phyloP scores from a whole-genome alignment of 2,113 vertebrate species.

The Caracal caracal region DNA sequence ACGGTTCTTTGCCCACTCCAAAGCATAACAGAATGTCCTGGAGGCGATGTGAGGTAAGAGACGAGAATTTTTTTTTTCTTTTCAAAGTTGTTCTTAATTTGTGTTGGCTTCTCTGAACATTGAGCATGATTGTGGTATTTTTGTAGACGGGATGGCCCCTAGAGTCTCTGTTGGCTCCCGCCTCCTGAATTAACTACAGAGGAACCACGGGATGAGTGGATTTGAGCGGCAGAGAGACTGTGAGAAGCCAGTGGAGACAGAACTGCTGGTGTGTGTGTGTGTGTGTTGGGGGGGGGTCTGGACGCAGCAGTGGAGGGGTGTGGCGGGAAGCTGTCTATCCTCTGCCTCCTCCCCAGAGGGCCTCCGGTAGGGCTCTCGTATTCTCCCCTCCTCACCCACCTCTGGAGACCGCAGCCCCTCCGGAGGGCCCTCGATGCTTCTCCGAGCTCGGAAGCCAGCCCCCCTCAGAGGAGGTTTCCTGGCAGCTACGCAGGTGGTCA shows the following conservation, averaged over 20 bases:
- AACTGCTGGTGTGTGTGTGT: too few relatives aligned
- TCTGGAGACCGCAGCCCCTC: background rate
- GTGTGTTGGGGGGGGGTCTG: background rate
- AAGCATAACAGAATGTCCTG: fast-evolving
- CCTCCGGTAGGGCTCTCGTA: too few relatives aligned
- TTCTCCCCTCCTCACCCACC: background rate
- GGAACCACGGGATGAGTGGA: background rate
- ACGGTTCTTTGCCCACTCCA: fast-evolving
- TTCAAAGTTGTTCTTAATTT: background rate
- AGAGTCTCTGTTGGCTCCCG: background rate
- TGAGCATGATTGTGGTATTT: background rate
- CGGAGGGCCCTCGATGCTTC: fast-evolving
- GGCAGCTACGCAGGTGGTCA: background rate
- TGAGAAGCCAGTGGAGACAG: too few relatives aligned
- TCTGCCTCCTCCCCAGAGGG: too few relatives aligned
- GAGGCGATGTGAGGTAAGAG: background rate
- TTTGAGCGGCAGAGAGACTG: background rate
- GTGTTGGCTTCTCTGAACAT: background rate
- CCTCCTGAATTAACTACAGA: background rate
- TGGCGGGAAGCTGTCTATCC: background rate
- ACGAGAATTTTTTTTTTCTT: background rate
- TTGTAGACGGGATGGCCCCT: background rate
- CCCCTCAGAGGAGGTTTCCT: background rate
- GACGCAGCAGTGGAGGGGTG: background rate
- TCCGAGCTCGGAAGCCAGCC: background rate